These are phyloP conservation scores for Arctia plantaginis DNA, from an alignment of 2,888 invertebrate genomes.

Conservation along the genomic window DNA sequence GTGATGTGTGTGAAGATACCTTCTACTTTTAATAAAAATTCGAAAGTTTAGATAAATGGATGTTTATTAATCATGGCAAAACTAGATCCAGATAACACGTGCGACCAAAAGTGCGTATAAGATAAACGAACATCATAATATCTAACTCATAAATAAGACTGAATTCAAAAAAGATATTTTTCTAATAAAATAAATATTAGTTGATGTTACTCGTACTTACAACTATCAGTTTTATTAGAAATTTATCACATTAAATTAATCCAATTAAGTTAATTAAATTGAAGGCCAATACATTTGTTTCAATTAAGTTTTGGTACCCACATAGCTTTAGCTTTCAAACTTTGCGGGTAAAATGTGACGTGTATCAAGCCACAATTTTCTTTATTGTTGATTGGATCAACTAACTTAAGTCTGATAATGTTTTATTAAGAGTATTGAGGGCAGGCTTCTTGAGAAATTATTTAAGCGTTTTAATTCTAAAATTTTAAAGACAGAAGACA, in stretches of 20 bases:
- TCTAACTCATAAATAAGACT: neutral
- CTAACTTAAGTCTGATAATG: neutral
- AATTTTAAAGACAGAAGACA: no score
- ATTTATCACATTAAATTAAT: neutral
- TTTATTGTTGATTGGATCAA: neutral
- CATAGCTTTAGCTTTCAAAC: neutral
- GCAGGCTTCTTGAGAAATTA: neutral
- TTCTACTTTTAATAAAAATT: no score
- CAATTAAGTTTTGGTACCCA: neutral
- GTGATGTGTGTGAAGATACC: no score
- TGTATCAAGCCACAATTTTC: neutral
- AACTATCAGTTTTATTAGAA: slow-evolving; percentile 10
- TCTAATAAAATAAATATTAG: neutral
- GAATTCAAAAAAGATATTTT: neutral
- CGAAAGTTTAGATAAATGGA: no score
- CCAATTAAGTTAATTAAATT: slow-evolving; percentile 8
- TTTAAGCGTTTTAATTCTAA: neutral
- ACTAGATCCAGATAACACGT: no score
- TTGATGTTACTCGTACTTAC: neutral
- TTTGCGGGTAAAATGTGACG: neutral
- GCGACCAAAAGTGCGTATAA: no score
- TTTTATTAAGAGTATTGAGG: neutral
- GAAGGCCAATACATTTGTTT: neutral
- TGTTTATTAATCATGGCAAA: no score
- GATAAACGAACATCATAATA: no score